Conservation (phyloP, 2,888 invertebrate genomes). For the Drosophila sordidula region DNA sequence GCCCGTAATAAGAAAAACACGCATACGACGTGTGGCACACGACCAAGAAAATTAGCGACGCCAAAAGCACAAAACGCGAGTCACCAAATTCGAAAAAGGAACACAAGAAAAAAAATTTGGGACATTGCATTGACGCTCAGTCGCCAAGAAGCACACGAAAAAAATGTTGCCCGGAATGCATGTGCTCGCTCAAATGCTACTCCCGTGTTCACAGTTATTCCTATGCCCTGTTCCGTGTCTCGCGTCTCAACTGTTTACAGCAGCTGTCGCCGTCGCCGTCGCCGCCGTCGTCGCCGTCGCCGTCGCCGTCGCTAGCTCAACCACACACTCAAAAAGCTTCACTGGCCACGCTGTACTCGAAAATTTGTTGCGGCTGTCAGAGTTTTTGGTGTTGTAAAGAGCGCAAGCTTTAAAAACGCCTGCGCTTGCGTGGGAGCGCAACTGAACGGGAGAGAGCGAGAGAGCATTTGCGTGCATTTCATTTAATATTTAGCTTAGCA, state of each 20-base stretch:
- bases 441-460: not conserved
- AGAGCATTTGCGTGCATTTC: constrained; percentile 41
- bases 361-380: constrained; percentile 73
- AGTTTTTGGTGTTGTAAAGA: constrained; percentile 19
- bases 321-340: constrained; percentile 37
- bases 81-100: constrained; percentile 32
- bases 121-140: constrained; percentile 53
- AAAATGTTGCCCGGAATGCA: constrained; percentile 38
- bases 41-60: constrained; percentile 53
- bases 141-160: constrained; percentile 12
- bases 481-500: constrained; percentile 40
- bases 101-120: constrained; percentile 42
- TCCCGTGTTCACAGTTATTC: constrained; percentile 11
- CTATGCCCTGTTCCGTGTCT: not conserved
- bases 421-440: constrained; percentile 40
- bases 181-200: constrained; percentile 20
- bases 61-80: constrained; percentile 30
- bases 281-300: constrained; percentile 39
- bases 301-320: constrained; percentile 14
- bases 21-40: constrained; percentile 75
- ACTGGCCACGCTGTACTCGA: constrained; percentile 55
- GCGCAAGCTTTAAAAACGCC: constrained; percentile 30
- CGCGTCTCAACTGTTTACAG: constrained; percentile 58
- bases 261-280: constrained; percentile 54
- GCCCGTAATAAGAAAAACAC: constrained; percentile 67